Evolutionary conservation across 2,113 vertebrate species (phyloP).

Genomic region (Sardina pilchardus): DNA sequence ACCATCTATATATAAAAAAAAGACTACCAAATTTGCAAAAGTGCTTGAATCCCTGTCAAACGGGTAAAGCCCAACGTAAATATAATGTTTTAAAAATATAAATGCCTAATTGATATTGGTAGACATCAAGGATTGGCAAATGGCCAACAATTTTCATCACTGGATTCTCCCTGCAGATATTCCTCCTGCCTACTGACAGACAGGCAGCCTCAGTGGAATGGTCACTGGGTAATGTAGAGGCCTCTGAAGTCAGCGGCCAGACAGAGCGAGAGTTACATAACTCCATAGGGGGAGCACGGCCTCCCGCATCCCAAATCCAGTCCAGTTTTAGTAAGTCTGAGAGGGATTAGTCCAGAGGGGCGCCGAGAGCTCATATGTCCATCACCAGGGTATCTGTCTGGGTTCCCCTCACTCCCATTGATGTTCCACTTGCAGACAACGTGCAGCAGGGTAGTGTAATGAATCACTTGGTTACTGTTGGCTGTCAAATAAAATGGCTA

Average conservation of each 20-base stretch:
- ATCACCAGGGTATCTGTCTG: not conserved
- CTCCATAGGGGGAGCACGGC: not conserved
- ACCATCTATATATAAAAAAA: not conserved
- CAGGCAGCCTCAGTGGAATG: not conserved
- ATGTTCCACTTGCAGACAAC: not conserved
- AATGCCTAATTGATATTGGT: not conserved
- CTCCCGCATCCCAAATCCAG: not conserved
- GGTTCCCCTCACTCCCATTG: not conserved
- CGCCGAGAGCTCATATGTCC: not conserved
- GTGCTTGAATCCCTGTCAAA: not conserved
- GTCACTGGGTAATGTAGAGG: not conserved
- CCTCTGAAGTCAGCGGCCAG: not conserved
- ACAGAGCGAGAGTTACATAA: not conserved
- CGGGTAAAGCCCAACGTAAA: not conserved
- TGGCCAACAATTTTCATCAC: not conserved
- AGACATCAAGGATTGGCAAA: not conserved
- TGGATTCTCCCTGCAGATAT: not conserved
- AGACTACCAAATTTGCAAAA: not conserved
- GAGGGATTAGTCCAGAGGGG: not conserved
- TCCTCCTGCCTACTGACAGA: not conserved
- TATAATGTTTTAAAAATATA: not conserved
- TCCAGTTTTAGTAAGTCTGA: not conserved
- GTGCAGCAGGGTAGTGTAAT: not conserved
- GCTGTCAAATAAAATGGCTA: slow-evolving; percentile 4
- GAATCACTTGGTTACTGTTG: not conserved